phyloP scores from a whole-genome alignment of 2,113 vertebrate genomes.

The Paradoxurus hermaphroditus region DNA sequence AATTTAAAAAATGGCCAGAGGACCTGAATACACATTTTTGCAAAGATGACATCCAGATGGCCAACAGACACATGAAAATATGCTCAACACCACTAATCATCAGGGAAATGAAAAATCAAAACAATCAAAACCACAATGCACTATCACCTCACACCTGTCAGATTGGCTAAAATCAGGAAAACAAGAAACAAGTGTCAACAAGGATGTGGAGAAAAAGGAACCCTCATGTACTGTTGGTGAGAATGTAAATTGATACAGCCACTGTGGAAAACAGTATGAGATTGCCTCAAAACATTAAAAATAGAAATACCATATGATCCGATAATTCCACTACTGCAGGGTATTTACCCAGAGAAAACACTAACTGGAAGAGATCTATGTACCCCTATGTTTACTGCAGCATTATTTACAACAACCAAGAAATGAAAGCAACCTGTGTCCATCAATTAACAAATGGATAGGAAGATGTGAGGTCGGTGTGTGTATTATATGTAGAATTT shows the following conservation, averaged over 20 bases:
- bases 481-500: too few relatives aligned
- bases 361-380: background rate
- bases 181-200: background rate
- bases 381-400: background rate
- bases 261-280: background rate
- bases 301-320: background rate
- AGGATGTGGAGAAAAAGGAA: background rate
- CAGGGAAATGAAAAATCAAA: background rate
- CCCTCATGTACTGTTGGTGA: background rate
- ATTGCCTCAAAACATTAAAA: background rate
- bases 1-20: background rate
- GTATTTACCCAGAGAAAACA: background rate
- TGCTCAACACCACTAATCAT: background rate
- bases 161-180: background rate
- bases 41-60: background rate
- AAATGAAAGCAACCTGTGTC: background rate
- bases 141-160: background rate
- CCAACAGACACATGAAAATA: background rate
- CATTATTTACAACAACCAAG: background rate
- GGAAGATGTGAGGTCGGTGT: background rate
- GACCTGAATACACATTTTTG: background rate
- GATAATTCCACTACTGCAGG: background rate
- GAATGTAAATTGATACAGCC: background rate
- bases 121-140: background rate
- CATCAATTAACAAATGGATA: background rate